Evolutionary conservation across 1,140 invertebrate species (phyloP).

Genomic region (Drosophila asahinai): DNA sequence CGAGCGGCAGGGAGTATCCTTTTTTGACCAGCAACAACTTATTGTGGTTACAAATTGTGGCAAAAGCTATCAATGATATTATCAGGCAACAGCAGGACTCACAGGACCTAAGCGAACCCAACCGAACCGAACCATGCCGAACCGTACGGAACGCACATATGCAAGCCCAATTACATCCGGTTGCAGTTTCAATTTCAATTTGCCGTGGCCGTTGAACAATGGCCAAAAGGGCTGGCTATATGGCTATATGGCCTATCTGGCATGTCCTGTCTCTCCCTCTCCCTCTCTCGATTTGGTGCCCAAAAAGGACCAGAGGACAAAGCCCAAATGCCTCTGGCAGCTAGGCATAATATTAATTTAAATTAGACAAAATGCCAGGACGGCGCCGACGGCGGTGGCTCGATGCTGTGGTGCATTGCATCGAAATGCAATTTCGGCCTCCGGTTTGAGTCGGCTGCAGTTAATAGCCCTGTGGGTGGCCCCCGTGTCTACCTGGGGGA

Average conservation of each 20-base stretch:
- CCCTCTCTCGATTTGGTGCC: not conserved
- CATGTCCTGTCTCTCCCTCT: not conserved
- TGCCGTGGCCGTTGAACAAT: slow-evolving; percentile 56
- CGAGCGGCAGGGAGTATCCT: slow-evolving; percentile 2
- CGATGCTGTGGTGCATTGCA: slow-evolving; percentile 13
- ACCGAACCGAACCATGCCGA: slow-evolving; percentile 15
- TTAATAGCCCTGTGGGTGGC: slow-evolving; percentile 24
- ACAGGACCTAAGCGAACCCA: slow-evolving; percentile 16
- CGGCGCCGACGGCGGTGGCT: slow-evolving; percentile 6
- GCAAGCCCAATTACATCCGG: slow-evolving; percentile 82
- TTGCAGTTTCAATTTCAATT: slow-evolving; percentile 84
- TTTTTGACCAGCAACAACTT: slow-evolving; percentile 70
- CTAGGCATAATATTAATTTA: slow-evolving; percentile 82
- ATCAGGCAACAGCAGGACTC: slow-evolving; percentile 41
- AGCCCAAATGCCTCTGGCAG: slow-evolving; percentile 46
- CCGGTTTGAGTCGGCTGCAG: slow-evolving; percentile 4
- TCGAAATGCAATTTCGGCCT: slow-evolving; percentile 45
- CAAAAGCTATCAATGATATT: slow-evolving; percentile 82
- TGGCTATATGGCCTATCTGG: slow-evolving; percentile 2
- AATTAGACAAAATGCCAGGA: slow-evolving; percentile 65
- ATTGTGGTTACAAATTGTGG: slow-evolving; percentile 80
- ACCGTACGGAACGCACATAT: slow-evolving; percentile 55
- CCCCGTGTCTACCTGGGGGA: slow-evolving; percentile 12
- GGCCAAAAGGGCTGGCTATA: slow-evolving; percentile 21
- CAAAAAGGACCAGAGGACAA: slow-evolving; percentile 45